Conservation (phyloP, 2,797 vertebrate genomes). For the Tangara arthus region DNA sequence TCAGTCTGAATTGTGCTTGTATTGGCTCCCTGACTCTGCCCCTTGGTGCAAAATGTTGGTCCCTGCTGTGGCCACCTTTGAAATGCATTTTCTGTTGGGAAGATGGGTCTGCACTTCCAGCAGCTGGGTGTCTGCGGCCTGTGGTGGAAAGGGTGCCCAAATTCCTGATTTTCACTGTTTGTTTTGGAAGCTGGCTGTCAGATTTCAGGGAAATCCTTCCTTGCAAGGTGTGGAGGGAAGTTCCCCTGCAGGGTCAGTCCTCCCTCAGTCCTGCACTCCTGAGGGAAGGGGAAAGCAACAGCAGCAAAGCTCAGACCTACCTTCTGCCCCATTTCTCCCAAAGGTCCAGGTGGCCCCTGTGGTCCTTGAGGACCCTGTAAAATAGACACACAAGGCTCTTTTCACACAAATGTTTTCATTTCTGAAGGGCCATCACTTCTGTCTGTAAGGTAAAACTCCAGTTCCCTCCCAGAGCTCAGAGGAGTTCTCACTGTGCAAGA, state of each 20-base stretch:
- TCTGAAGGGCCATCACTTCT: background rate
- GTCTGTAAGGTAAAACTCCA: background rate
- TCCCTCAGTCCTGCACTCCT: background rate
- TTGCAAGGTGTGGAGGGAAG: background rate
- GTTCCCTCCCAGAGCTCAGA: background rate
- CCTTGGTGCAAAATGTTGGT: background rate
- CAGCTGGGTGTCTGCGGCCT: background rate
- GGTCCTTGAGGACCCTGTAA: conserved; percentile 87
- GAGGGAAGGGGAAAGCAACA: background rate
- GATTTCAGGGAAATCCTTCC: background rate
- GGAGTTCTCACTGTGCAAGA: background rate
- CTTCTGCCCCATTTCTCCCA: conserved; percentile 92
- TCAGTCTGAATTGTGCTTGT: background rate
- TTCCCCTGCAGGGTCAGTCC: background rate
- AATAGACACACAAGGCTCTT: conserved; percentile 16
- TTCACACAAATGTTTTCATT: background rate
- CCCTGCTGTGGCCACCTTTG: background rate
- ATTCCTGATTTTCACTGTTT: background rate
- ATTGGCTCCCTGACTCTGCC: background rate
- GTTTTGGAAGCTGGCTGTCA: background rate
- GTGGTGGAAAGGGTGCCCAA: background rate
- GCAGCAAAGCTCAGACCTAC: conserved; percentile 68
- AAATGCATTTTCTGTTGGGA: background rate
- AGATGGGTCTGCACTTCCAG: background rate
- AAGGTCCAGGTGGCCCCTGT: conserved; percentile 84